These are phyloP conservation scores for Philopedon plagiatum DNA, from an alignment of 2,888 invertebrate species.

Conservation along the genomic window DNA sequence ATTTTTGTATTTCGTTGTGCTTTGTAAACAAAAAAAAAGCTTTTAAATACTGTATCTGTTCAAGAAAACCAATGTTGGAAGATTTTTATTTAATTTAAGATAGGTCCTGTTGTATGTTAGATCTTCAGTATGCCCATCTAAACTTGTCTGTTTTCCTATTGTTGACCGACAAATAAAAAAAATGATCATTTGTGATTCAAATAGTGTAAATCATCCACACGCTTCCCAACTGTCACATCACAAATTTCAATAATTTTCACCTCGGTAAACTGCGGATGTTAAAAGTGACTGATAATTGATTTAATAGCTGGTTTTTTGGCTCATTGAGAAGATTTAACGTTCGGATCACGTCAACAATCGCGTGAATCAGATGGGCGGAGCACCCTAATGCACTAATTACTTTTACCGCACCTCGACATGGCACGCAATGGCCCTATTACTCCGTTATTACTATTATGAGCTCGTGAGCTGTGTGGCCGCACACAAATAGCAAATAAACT, in stretches of 20 bases:
- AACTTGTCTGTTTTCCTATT: no score
- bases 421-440: slow-evolving; percentile 63
- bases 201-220: no score
- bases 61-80: no score
- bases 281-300: slow-evolving; percentile 42
- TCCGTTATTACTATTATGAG: slow-evolving; percentile 40
- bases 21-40: no score
- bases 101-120: no score
- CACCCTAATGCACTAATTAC: slow-evolving; percentile 64
- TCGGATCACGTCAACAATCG: slow-evolving; percentile 49
- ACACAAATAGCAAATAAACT: slow-evolving; percentile 30
- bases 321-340: slow-evolving; percentile 42
- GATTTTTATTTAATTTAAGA: no score
- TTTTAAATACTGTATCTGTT: no score
- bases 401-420: slow-evolving; percentile 62
- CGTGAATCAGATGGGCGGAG: slow-evolving; percentile 63
- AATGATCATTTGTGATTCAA: no score
- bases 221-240: neutral
- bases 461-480: slow-evolving; percentile 12
- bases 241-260: slow-evolving; percentile 26
- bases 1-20: no score
- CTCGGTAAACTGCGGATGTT: slow-evolving; percentile 20
- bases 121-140: no score
- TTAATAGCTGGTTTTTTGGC: slow-evolving; percentile 41
- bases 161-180: neutral